phyloP scores from a whole-genome alignment of 2,888 invertebrate genomes.

The Heteromurus nitidus region DNA sequence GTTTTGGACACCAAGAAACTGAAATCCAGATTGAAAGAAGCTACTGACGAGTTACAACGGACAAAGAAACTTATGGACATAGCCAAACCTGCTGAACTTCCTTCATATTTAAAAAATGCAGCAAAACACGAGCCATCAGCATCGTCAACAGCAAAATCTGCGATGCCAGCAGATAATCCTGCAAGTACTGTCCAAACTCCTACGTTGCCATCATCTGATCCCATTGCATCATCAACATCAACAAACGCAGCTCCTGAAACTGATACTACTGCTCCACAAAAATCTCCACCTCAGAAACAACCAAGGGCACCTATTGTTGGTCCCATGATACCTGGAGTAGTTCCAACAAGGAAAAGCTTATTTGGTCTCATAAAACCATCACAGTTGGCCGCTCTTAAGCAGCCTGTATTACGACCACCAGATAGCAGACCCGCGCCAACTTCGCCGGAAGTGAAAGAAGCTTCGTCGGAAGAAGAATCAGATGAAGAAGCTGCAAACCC shows the following conservation, averaged over 20 bases:
- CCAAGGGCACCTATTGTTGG: constrained; percentile 2
- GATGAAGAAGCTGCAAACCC: constrained; percentile 5
- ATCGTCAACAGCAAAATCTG: not conserved
- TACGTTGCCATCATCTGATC: not conserved
- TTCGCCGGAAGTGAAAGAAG: not conserved
- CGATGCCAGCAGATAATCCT: not conserved
- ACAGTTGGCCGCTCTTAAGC: constrained; percentile 21
- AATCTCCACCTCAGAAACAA: not conserved
- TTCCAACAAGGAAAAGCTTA: not conserved
- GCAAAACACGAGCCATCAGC: not conserved
- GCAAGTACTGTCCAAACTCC: not conserved
- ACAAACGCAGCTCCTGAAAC: not conserved
- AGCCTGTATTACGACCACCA: not conserved
- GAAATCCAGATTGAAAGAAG: constrained; percentile 79
- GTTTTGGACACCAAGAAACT: constrained; percentile 77
- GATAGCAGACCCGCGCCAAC: no score
- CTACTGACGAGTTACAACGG: constrained; percentile 83
- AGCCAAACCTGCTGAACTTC: constrained; percentile 76
- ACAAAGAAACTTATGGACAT: constrained; percentile 85
- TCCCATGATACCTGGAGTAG: constrained; percentile 20
- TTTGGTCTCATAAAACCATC: constrained; percentile 41
- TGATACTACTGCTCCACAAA: no score
- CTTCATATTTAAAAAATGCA: constrained; percentile 70
- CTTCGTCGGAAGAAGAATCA: constrained; percentile 21
- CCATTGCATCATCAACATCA: not conserved